phyloP scores from a whole-genome alignment of 2,113 vertebrate species.

The Silurus glanis region DNA sequence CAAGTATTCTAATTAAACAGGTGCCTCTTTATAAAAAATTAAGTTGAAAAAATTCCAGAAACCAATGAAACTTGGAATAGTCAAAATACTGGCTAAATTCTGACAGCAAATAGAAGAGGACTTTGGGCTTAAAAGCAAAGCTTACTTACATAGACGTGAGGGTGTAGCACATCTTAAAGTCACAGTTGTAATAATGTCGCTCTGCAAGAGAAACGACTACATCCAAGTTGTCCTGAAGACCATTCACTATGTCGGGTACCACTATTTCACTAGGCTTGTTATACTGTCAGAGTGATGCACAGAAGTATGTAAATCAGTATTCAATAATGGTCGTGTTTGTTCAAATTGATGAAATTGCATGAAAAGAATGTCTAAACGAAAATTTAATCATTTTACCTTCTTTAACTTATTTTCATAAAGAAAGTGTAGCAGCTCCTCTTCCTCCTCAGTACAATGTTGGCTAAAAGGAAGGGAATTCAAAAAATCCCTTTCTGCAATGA shows the following conservation, averaged over 20 bases:
- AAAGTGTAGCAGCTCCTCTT: conserved; percentile 91
- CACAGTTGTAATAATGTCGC: conserved; percentile 98
- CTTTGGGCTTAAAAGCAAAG: not conserved
- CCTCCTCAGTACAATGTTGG: conserved; percentile 90
- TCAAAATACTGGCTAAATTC: not conserved
- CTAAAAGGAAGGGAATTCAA: conserved; percentile 91
- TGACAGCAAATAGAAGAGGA: not conserved
- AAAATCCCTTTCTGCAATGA: conserved; percentile 88
- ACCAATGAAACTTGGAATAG: not conserved
- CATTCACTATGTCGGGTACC: conserved; percentile 84
- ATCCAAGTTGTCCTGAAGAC: conserved; percentile 95
- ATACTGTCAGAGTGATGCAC: conserved; percentile 75
- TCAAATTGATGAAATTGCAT: not conserved
- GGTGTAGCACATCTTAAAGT: conserved; percentile 98
- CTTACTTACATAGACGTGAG: conserved; percentile 91
- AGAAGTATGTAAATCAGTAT: conserved; percentile 29
- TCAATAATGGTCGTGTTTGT: not conserved
- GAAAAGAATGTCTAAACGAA: not conserved
- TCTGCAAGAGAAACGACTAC: conserved; percentile 97
- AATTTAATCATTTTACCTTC: conserved; percentile 73
- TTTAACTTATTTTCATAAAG: conserved; percentile 98
- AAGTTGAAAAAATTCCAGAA: too few relatives aligned
- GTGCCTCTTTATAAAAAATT: too few relatives aligned
- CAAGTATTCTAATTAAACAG: too few relatives aligned
- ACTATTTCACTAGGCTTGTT: conserved; percentile 94